A percentile compares a stretch with the other conserved stretches of the same genome.
Evolutionary conservation across 1,140 invertebrate species (phyloP).

Genomic region (Hydropsyche tenuis): DNA sequence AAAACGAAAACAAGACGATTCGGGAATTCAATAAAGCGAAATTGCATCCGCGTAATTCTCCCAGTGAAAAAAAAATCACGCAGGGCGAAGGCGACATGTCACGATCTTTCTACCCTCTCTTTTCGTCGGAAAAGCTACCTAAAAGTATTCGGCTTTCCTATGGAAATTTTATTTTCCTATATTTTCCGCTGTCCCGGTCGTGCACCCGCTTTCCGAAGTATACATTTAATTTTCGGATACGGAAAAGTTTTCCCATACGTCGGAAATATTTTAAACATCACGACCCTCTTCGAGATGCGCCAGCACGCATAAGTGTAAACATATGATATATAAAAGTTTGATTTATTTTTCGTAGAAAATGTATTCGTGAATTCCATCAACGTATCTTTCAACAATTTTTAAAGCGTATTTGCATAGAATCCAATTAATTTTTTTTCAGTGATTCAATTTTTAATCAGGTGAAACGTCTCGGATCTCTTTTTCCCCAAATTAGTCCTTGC

Average conservation of each 20-base stretch:
- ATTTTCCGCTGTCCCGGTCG: background rate
- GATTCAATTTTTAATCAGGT: no score
- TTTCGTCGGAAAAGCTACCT: background rate
- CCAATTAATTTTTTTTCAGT: no score
- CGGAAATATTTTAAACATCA: constrained; percentile 6
- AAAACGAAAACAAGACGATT: constrained; percentile 32
- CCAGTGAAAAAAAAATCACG: constrained; percentile 29
- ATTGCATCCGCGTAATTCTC: constrained; percentile 31
- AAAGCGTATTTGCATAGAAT: no score
- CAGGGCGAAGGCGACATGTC: constrained; percentile 27
- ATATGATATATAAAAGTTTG: background rate
- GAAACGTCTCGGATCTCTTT: no score
- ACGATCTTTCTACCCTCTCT: background rate
- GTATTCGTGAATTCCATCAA: background rate
- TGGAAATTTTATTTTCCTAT: constrained; percentile 21
- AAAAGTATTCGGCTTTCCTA: background rate
- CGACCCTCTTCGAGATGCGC: background rate
- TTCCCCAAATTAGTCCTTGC: no score
- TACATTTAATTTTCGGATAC: constrained; percentile 21
- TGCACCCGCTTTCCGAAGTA: constrained; percentile 3
- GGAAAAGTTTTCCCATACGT: background rate
- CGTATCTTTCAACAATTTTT: no score
- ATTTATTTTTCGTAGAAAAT: background rate
- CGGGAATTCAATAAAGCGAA: constrained; percentile 29
- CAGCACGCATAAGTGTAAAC: background rate